phyloP scores from a whole-genome alignment of 2,888 invertebrate genomes.

The Seladonia tumulorum region DNA sequence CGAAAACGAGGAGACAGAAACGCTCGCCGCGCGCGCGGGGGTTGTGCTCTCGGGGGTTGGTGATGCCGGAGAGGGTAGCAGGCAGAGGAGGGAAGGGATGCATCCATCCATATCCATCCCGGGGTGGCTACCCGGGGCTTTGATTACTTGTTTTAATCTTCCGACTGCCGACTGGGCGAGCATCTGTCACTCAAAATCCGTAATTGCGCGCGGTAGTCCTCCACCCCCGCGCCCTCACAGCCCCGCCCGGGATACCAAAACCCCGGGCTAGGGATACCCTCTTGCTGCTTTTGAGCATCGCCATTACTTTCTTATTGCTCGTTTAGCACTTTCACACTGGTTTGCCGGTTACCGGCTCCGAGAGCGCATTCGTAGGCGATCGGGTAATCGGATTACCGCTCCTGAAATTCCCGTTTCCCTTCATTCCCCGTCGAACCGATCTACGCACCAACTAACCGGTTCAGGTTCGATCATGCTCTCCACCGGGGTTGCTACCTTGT shows the following conservation, averaged over 20 bases:
- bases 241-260: slow-evolving; percentile 6
- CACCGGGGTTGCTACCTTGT: neutral
- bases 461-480: slow-evolving; percentile 4
- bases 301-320: slow-evolving; percentile 79
- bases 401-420: neutral
- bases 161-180: slow-evolving; percentile 83
- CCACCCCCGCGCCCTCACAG: slow-evolving; percentile 21
- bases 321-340: slow-evolving; percentile 70
- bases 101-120: slow-evolving; percentile 82
- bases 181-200: slow-evolving; percentile 84
- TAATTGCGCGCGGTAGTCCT: slow-evolving; percentile 80
- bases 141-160: slow-evolving; percentile 85
- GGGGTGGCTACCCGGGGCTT: slow-evolving; percentile 80
- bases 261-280: slow-evolving; percentile 22
- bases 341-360: slow-evolving; percentile 25
- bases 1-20: slow-evolving; percentile 64
- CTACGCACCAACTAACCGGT: neutral
- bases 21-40: neutral
- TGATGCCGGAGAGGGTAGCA: neutral
- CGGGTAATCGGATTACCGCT: slow-evolving; percentile 56
- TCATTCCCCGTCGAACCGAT: neutral
- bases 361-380: slow-evolving; percentile 34
- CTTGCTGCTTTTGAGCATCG: slow-evolving; percentile 51
- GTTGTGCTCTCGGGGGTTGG: neutral
- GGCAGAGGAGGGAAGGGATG: slow-evolving; percentile 58